Evolutionary conservation across 2,888 invertebrate species (phyloP).

Genomic region (Magallana nippona): DNA sequence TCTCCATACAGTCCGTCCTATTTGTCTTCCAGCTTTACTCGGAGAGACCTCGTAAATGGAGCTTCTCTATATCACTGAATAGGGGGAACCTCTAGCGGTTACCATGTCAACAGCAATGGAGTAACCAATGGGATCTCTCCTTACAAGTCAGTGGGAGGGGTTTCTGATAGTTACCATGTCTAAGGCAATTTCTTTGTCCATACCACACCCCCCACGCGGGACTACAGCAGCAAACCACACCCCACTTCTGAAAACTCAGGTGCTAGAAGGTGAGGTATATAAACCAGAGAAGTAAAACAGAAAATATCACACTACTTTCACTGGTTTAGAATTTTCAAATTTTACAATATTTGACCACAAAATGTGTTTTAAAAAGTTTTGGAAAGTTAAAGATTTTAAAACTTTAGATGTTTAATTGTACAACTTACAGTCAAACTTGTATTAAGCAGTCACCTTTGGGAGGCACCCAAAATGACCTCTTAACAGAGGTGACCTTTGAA

Average conservation of each 20-base stretch:
- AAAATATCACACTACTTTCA: too few relatives aligned
- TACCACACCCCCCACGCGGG: slow-evolving; percentile 67
- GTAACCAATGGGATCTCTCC: slow-evolving; percentile 18
- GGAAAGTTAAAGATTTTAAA: background rate
- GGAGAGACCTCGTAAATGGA: slow-evolving; percentile 45
- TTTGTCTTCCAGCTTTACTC: slow-evolving; percentile 33
- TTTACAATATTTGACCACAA: too few relatives aligned
- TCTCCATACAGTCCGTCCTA: background rate
- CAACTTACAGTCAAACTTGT: too few relatives aligned
- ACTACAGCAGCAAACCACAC: slow-evolving; percentile 57
- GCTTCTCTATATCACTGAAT: slow-evolving; percentile 38
- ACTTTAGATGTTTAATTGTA: background rate
- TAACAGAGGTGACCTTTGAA: too few relatives aligned
- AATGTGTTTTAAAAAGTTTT: too few relatives aligned
- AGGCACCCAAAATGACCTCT: too few relatives aligned
- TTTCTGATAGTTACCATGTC: slow-evolving; percentile 20
- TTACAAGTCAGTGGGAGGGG: background rate
- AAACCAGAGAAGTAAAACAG: background rate
- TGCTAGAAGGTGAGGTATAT: slow-evolving; percentile 50
- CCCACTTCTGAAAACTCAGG: slow-evolving; percentile 56
- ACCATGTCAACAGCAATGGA: slow-evolving; percentile 16
- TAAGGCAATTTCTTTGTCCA: slow-evolving; percentile 45
- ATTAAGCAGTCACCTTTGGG: too few relatives aligned
- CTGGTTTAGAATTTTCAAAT: too few relatives aligned
- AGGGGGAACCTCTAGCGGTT: slow-evolving; percentile 1